Conservation (phyloP, 2,888 invertebrate genomes). For the Lasioglossum pauxillum region DNA sequence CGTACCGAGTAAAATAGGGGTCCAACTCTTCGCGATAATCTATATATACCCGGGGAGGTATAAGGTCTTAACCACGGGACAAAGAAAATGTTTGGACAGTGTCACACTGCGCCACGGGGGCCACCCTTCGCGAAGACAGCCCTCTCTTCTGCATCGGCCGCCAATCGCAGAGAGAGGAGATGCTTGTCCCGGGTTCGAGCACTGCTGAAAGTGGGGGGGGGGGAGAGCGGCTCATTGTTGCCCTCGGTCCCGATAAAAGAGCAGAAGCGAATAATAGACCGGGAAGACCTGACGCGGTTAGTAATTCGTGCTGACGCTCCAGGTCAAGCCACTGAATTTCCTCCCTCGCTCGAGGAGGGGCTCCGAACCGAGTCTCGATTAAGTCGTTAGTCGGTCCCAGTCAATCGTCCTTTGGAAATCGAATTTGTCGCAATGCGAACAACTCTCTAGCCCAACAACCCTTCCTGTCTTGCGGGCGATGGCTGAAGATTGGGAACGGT, state of each 20-base stretch:
- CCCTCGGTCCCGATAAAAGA: slow-evolving; percentile 71
- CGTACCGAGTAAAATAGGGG: slow-evolving; percentile 58
- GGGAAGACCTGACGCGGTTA: slow-evolving; percentile 57
- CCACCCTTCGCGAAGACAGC: slow-evolving; percentile 76
- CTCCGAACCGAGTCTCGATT: slow-evolving; percentile 50
- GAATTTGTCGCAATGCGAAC: slow-evolving; percentile 17
- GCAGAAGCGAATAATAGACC: slow-evolving; percentile 70
- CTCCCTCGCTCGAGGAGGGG: slow-evolving; percentile 50
- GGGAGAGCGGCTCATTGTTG: slow-evolving; percentile 66
- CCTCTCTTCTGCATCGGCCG: slow-evolving; percentile 62
- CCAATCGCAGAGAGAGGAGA: slow-evolving; percentile 13
- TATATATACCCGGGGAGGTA: slow-evolving; percentile 75
- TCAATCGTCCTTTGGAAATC: slow-evolving; percentile 50
- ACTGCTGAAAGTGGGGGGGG: slow-evolving; percentile 50
- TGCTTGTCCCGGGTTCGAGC: slow-evolving; percentile 46
- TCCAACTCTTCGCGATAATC: slow-evolving; percentile 77
- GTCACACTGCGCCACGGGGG: slow-evolving; percentile 79
- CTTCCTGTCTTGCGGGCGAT: neutral
- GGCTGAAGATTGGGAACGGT: neutral
- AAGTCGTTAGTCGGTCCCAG: slow-evolving; percentile 50
- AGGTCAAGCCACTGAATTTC: slow-evolving; percentile 42
- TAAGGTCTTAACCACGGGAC: slow-evolving; percentile 82
- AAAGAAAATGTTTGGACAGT: slow-evolving; percentile 85
- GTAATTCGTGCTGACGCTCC: slow-evolving; percentile 56
- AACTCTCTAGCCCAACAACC: neutral